These are phyloP conservation scores for Pelagia noctiluca DNA, from an alignment of 30 jellyfish, hydroid and myxozoan species.

Conservation along the genomic window DNA sequence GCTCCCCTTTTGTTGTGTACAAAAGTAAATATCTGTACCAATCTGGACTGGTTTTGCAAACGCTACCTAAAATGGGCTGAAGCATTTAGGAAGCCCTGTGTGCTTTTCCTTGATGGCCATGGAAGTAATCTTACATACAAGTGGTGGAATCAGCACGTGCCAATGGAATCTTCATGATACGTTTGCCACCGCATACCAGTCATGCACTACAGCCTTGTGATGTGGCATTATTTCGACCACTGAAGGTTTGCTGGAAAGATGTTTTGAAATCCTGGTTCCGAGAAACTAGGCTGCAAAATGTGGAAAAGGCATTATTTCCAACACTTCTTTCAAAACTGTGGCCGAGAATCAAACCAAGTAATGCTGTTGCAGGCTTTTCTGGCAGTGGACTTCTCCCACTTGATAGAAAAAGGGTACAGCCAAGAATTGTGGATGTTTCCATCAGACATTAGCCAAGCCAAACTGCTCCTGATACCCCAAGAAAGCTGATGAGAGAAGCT, in stretches of 20 bases:
- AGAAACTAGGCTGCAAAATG: conserved; percentile 23
- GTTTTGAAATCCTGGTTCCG: conserved; percentile 17
- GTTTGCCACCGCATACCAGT: conserved; percentile 47
- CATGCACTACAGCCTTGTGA: conserved; percentile 37
- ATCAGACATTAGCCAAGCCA: not conserved
- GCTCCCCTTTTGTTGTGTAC: conserved; percentile 10
- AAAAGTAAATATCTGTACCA: conserved; percentile 22
- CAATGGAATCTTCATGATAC: conserved; percentile 8
- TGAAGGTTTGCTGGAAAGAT: conserved; percentile 29
- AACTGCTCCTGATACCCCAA: not conserved
- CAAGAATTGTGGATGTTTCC: conserved; percentile 5
- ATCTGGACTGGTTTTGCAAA: conserved; percentile 26
- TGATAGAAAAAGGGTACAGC: conserved; percentile 23
- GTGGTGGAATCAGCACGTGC: conserved; percentile 23
- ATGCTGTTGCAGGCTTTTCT: conserved; percentile 13
- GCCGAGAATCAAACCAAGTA: conserved; percentile 8
- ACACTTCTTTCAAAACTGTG: conserved; percentile 27
- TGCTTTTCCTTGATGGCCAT: conserved; percentile 38
- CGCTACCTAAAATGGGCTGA: conserved; percentile 16
- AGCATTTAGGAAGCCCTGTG: conserved; percentile 27
- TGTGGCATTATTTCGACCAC: conserved; percentile 14
- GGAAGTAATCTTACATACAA: conserved; percentile 41
- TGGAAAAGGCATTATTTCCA: conserved; percentile 41
- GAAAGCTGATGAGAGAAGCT: conserved; percentile 22
- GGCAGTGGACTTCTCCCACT: conserved; percentile 13